Evolutionary conservation across 2,888 invertebrate genomes (phyloP).

Genomic region (Noctua pronuba): DNA sequence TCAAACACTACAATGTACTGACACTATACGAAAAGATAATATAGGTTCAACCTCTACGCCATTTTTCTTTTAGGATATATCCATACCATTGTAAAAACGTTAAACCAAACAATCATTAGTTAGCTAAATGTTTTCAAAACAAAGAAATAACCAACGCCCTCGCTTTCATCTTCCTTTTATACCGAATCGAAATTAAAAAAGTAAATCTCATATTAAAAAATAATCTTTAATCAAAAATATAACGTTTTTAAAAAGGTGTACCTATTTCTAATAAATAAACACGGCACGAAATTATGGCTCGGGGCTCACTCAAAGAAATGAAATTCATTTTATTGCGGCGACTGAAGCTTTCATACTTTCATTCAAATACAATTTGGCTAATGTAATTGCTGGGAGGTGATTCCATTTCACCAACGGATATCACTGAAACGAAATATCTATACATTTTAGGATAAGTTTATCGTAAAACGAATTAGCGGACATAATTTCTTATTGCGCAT

Average conservation of each 20-base stretch:
- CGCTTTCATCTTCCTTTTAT: constrained; percentile 6
- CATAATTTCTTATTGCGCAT: constrained; percentile 61
- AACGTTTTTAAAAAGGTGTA: constrained; percentile 60
- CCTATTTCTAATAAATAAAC: constrained; percentile 73
- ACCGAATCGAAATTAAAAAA: constrained; percentile 32
- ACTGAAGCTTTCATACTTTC: constrained; percentile 78
- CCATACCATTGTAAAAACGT: neutral
- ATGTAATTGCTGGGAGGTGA: constrained; percentile 83
- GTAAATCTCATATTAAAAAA: constrained; percentile 29
- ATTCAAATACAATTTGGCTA: constrained; percentile 86
- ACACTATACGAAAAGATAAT: neutral
- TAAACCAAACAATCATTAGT: neutral
- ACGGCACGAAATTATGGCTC: constrained; percentile 71
- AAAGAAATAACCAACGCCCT: neutral
- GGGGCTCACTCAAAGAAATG: constrained; percentile 81
- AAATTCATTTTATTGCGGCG: constrained; percentile 84
- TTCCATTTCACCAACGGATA: constrained; percentile 72
- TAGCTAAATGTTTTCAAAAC: neutral
- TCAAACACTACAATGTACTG: neutral
- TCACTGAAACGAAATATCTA: constrained; percentile 58
- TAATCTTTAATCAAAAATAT: constrained; percentile 59
- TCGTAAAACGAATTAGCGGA: constrained; percentile 53
- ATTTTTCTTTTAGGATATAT: neutral
- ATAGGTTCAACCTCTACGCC: neutral
- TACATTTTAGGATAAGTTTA: constrained; percentile 54